Percentiles rank a stretch among this genome's conserved stretches.
These are phyloP conservation scores for Acanthosepion lycidas DNA, from an alignment of 2,888 invertebrate genomes.

Conservation along the genomic window DNA sequence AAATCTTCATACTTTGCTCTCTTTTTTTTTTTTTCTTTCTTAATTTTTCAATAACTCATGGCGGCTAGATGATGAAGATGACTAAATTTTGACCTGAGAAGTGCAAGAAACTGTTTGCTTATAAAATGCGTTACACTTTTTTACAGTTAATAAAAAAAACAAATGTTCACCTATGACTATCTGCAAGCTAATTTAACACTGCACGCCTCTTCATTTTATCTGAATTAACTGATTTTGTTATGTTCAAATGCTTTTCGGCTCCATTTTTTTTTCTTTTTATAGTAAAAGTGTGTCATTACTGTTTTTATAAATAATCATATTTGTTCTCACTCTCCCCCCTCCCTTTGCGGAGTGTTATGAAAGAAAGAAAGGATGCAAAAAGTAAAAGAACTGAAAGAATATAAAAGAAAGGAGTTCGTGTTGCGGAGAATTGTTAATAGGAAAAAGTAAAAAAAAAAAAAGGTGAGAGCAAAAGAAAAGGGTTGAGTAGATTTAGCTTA, in stretches of 20 bases:
- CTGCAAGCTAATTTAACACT: background rate
- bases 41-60: background rate
- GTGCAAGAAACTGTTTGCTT: background rate
- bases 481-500: background rate
- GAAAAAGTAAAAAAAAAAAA: background rate
- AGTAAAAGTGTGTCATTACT: background rate
- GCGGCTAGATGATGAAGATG: conserved; percentile 7
- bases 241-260: background rate
- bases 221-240: background rate
- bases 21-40: background rate
- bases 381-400: background rate
- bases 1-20: background rate
- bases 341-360: background rate
- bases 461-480: background rate
- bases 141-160: too few species aligned
- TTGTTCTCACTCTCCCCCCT: background rate
- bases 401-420: background rate
- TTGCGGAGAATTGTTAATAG: background rate
- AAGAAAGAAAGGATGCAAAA: background rate
- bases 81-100: background rate
- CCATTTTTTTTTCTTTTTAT: background rate
- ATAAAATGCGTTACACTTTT: background rate
- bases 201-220: background rate
- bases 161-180: background rate
- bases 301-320: conserved; percentile 16